These are phyloP conservation scores for Oryzias celebensis DNA, from an alignment of 2,113 vertebrate species.

Conservation along the genomic window DNA sequence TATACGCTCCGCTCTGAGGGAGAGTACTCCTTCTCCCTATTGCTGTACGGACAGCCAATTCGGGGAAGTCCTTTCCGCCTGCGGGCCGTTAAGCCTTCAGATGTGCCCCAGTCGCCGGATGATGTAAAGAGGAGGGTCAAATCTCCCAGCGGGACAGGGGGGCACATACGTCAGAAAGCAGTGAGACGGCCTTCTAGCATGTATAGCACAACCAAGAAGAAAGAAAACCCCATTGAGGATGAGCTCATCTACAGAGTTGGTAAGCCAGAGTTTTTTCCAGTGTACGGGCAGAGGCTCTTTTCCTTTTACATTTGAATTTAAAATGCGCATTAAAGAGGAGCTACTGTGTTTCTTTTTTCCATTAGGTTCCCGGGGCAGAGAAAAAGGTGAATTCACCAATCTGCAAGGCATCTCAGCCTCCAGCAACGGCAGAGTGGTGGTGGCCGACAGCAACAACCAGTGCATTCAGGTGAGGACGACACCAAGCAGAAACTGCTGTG, in stretches of 20 bases:
- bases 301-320: too few relatives aligned
- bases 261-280: constrained; percentile 58
- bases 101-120: constrained; percentile 87
- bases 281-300: background rate
- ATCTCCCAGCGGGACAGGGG: constrained; percentile 86
- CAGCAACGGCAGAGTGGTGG: constrained; percentile 87
- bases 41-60: constrained; percentile 89
- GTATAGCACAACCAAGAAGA: constrained; percentile 94
- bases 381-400: constrained; percentile 96
- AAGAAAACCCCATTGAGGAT: constrained; percentile 84
- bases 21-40: constrained; percentile 83
- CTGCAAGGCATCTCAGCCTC: constrained; percentile 93
- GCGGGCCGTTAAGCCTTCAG: constrained; percentile 83
- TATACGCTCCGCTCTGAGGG: constrained; percentile 87
- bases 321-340: too few relatives aligned
- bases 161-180: constrained; percentile 92
- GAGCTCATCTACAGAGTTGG: constrained; percentile 90
- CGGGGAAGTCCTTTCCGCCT: constrained; percentile 89
- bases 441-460: constrained; percentile 98
- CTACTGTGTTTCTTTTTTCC: background rate
- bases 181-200: constrained; percentile 93
- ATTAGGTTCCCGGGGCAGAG: constrained; percentile 89
- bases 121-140: constrained; percentile 93
- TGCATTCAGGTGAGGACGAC: constrained; percentile 88
- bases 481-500: background rate